These are phyloP conservation scores for Nannospalax galili DNA, from an alignment of 2,113 vertebrate genomes.

Conservation along the genomic window DNA sequence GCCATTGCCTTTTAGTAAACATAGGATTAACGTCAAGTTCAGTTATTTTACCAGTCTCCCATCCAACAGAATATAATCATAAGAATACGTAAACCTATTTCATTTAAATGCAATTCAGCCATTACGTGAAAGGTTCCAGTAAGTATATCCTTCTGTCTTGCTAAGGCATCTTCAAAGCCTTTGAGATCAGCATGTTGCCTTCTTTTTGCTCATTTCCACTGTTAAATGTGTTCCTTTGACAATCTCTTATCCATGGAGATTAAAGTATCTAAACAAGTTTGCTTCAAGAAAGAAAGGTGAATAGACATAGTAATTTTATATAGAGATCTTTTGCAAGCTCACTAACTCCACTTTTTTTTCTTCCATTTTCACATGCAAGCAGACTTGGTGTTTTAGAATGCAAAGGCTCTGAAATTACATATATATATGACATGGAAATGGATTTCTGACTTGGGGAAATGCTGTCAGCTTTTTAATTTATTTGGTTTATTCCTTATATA, in stretches of 20 bases:
- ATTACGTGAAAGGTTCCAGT: slow-evolving; percentile 47
- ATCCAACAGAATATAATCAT: background rate
- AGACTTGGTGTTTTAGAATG: background rate
- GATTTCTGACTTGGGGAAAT: slow-evolving; percentile 58
- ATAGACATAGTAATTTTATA: slow-evolving; percentile 47
- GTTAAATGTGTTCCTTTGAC: slow-evolving; percentile 67
- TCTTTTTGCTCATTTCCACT: background rate
- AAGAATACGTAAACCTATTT: background rate
- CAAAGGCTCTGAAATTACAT: background rate
- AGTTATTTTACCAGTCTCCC: background rate
- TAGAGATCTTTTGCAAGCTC: background rate
- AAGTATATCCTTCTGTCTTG: slow-evolving; percentile 12
- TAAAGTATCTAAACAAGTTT: slow-evolving; percentile 60
- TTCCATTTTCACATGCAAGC: background rate
- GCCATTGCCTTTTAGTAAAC: slow-evolving; percentile 22
- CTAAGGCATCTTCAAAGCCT: slow-evolving; percentile 59
- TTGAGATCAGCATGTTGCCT: background rate
- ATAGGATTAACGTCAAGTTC: background rate
- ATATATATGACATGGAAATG: slow-evolving; percentile 55
- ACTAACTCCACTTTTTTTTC: background rate
- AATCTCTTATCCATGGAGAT: slow-evolving; percentile 54
- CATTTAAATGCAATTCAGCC: slow-evolving; percentile 1
- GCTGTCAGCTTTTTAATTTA: slow-evolving; percentile 57
- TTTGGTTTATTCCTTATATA: background rate
- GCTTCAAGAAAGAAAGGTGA: slow-evolving; percentile 37